These are phyloP conservation scores for Cremastinae sp. DNA, from an alignment of 2,888 invertebrate genomes.

Conservation along the genomic window DNA sequence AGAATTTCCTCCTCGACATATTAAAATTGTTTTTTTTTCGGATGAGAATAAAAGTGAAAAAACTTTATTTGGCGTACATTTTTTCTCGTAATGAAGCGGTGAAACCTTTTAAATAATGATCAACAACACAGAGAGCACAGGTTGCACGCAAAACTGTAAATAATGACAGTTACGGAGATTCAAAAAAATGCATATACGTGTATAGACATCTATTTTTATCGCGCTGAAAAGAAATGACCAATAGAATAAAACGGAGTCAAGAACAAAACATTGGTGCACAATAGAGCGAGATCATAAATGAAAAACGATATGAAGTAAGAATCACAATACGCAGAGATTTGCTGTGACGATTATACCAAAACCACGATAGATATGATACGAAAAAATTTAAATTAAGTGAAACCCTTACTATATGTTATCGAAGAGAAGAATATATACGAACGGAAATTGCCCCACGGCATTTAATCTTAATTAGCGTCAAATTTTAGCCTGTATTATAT, in stretches of 20 bases:
- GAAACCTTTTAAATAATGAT: slow-evolving; percentile 2
- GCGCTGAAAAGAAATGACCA: slow-evolving; percentile 67
- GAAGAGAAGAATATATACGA: slow-evolving; percentile 51
- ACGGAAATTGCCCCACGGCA: slow-evolving; percentile 52
- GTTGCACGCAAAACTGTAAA: slow-evolving; percentile 57
- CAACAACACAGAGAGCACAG: slow-evolving; percentile 2
- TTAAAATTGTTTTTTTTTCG: slow-evolving; percentile 29
- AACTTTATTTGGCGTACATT: slow-evolving; percentile 31
- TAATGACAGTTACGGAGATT: slow-evolving; percentile 43
- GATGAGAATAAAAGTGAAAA: slow-evolving; percentile 21
- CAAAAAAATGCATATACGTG: slow-evolving; percentile 37
- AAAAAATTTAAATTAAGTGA: slow-evolving; percentile 66
- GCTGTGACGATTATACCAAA: slow-evolving; percentile 80
- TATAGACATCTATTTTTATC: slow-evolving; percentile 71
- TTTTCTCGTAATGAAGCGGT: slow-evolving; percentile 3
- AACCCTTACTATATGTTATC: slow-evolving; percentile 58
- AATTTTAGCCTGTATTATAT: slow-evolving; percentile 49
- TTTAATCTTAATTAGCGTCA: slow-evolving; percentile 59
- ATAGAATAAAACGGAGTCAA: slow-evolving; percentile 56
- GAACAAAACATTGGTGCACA: slow-evolving; percentile 16
- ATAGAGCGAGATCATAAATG: slow-evolving; percentile 37
- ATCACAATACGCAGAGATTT: slow-evolving; percentile 73
- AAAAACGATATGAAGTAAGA: slow-evolving; percentile 66
- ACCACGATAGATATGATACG: slow-evolving; percentile 68
- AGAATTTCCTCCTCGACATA: slow-evolving; percentile 47